Evolutionary conservation across 2,113 vertebrate species (phyloP).

Genomic region (Steatornis caripensis): DNA sequence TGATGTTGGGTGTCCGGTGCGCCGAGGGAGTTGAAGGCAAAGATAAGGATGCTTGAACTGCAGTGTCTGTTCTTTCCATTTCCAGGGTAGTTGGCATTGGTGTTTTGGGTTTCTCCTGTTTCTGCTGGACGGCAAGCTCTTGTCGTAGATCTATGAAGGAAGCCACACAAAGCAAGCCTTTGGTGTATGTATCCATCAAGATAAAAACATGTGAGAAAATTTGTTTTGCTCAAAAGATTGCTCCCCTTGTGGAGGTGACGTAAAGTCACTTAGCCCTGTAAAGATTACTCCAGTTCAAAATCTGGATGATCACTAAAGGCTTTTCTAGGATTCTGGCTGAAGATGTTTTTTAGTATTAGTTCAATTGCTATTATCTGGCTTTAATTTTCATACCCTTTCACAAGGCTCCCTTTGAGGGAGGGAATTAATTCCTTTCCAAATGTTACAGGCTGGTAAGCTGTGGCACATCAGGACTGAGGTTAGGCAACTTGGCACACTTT

Average conservation of each 20-base stretch:
- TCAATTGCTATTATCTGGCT: background rate
- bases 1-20: conserved; percentile 54
- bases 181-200: background rate
- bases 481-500: background rate
- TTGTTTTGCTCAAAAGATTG: background rate
- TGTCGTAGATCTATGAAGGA: conserved; percentile 84
- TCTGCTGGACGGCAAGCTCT: conserved; percentile 93
- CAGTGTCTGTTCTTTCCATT: conserved; percentile 73
- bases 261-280: background rate
- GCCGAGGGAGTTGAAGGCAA: conserved; percentile 75
- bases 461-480: background rate
- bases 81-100: conserved; percentile 67
- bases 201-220: background rate
- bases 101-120: conserved; percentile 85
- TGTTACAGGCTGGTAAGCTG: background rate
- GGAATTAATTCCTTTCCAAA: background rate
- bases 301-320: background rate
- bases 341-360: background rate
- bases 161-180: background rate
- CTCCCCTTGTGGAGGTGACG: background rate
- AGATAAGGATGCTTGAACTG: conserved; percentile 69
- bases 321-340: background rate
- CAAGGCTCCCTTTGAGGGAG: background rate
- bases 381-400: background rate
- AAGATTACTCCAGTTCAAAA: background rate